Evolutionary conservation across 2,113 vertebrate species (phyloP).

Genomic region (Acrocephalus arundinaceus): DNA sequence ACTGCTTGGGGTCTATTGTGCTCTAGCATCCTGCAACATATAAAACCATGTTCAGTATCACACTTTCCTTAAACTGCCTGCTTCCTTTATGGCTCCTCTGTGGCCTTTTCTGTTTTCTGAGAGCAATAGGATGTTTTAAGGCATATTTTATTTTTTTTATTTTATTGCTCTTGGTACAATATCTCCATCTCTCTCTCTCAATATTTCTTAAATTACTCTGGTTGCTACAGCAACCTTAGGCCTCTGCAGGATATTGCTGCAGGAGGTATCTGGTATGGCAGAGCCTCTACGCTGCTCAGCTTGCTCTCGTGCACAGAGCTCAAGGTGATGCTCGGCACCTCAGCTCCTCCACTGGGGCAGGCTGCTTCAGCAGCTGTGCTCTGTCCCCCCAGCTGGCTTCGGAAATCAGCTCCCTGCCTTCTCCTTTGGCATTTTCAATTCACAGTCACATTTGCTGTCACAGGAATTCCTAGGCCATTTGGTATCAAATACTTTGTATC

Average conservation of each 20-base stretch:
- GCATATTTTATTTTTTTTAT: background rate
- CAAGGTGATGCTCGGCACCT: background rate
- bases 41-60: background rate
- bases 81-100: slow-evolving; percentile 14
- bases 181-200: background rate
- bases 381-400: background rate
- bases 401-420: background rate
- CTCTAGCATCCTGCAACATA: background rate
- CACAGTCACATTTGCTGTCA: background rate
- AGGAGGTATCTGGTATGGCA: background rate
- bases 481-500: background rate
- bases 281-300: background rate
- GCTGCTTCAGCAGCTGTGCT: background rate
- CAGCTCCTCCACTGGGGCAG: background rate
- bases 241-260: slow-evolving; percentile 9
- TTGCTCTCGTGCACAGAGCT: background rate
- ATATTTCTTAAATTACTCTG: slow-evolving; percentile 45
- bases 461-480: background rate
- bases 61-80: background rate
- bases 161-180: slow-evolving; percentile 24
- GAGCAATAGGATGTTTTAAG: background rate
- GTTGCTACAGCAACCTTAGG: slow-evolving; percentile 61
- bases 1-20: background rate
- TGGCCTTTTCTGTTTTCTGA: slow-evolving; percentile 5
- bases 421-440: background rate